phyloP scores from a whole-genome alignment of 2,888 invertebrate genomes.

The Disparrhopalites patrizii region DNA sequence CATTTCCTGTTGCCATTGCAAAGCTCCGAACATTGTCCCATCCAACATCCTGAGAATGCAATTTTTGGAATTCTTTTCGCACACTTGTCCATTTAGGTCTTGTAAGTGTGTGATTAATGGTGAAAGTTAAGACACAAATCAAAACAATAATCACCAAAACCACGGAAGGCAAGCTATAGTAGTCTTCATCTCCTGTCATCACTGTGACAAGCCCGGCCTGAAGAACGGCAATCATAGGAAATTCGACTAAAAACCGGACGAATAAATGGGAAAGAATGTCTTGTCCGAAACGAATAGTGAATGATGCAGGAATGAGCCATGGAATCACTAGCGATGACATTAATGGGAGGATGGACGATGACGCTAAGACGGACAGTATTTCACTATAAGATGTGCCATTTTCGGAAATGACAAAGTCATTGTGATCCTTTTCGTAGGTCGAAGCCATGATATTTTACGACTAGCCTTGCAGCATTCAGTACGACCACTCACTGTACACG shows the following conservation, averaged over 20 bases:
- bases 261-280: constrained; percentile 28
- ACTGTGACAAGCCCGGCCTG: constrained; percentile 36
- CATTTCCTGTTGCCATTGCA: too few species aligned
- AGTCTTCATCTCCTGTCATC: constrained; percentile 14
- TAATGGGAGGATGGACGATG: constrained; percentile 37
- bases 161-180: neutral
- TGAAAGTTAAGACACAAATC: constrained; percentile 31
- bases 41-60: constrained; percentile 29
- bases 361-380: constrained; percentile 36
- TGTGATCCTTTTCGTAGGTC: constrained; percentile 18
- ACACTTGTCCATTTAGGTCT: constrained; percentile 40
- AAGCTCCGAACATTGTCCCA: constrained; percentile 28
- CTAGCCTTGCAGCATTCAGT: too few species aligned
- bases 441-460: too few species aligned
- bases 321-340: constrained; percentile 39
- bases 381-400: constrained; percentile 40
- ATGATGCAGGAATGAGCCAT: constrained; percentile 40
- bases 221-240: constrained; percentile 33
- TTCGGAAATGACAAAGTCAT: constrained; percentile 39
- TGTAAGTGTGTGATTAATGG: constrained; percentile 40
- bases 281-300: constrained; percentile 29
- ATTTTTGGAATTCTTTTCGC: constrained; percentile 27
- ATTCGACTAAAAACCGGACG: constrained; percentile 41
- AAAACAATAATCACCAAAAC: constrained; percentile 21
- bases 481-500: too few species aligned